A percentile compares a stretch with the other conserved stretches of the same genome.
These are phyloP conservation scores for Gobio occitaniae DNA, from an alignment of 2,797 vertebrate species.

Conservation along the genomic window DNA sequence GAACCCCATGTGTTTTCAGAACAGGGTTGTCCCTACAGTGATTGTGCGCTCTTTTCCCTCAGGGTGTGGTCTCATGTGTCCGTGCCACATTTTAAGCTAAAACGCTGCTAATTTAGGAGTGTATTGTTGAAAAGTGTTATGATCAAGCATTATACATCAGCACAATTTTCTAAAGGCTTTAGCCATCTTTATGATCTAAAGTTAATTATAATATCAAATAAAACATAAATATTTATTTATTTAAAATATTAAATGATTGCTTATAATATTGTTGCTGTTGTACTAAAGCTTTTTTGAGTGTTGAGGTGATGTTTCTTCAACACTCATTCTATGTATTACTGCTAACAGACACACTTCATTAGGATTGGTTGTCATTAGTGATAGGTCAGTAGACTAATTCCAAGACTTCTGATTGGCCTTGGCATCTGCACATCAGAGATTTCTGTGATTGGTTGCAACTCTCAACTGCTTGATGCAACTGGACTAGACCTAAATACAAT, in stretches of 20 bases:
- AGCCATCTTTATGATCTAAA: background rate
- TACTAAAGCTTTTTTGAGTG: background rate
- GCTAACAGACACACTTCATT: background rate
- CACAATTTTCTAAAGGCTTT: background rate
- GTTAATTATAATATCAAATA: background rate
- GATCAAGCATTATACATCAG: background rate
- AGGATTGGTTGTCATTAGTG: background rate
- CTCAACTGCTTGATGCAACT: background rate
- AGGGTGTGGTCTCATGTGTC: constrained; percentile 29
- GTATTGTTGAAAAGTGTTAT: background rate
- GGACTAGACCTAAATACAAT: background rate
- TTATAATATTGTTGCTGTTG: background rate
- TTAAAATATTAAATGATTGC: background rate
- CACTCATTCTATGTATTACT: background rate
- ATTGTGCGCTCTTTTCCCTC: constrained; percentile 2
- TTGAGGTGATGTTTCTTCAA: background rate
- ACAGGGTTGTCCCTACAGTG: constrained; percentile 2
- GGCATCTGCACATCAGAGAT: background rate
- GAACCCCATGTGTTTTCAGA: constrained; percentile 42
- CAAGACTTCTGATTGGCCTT: constrained; percentile 5
- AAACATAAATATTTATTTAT: background rate
- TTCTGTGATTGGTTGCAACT: background rate
- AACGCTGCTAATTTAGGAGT: background rate
- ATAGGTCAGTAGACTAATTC: background rate
- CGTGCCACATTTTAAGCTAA: background rate